Evolutionary conservation across 2,797 vertebrate genomes (phyloP).

Genomic region (Lepilemur septentrionalis): DNA sequence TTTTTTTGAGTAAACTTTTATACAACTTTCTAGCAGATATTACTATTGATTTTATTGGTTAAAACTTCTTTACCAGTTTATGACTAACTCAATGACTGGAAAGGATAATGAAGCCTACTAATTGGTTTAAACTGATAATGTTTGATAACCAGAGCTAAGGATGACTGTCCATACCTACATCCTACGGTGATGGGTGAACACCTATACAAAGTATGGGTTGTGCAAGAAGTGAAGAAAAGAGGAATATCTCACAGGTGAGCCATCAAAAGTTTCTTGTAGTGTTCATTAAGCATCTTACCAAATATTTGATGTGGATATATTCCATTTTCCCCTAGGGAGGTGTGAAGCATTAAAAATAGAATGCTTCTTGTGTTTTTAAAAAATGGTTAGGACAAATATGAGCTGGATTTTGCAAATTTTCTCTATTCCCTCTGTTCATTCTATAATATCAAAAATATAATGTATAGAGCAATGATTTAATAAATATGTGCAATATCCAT

Average conservation of each 20-base stretch:
- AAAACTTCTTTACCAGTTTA: not conserved
- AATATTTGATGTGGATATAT: not conserved
- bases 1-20: not conserved
- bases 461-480: not conserved
- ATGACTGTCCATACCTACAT: not conserved
- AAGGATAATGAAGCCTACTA: not conserved
- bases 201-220: not conserved
- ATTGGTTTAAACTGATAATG: not conserved
- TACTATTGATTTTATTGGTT: not conserved
- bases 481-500: not conserved
- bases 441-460: not conserved
- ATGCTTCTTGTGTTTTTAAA: not conserved
- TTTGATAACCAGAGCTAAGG: not conserved
- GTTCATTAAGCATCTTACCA: not conserved
- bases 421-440: not conserved
- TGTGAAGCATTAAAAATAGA: not conserved
- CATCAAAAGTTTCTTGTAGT: not conserved
- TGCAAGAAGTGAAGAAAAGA: rapidly evolving
- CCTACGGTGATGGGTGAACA: not conserved
- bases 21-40: not conserved
- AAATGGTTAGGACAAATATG: not conserved
- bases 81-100: not conserved
- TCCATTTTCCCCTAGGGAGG: not conserved
- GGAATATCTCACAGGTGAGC: not conserved
- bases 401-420: not conserved